Base-by-base conservation (phyloP, 1,140 invertebrate genomes). In the Eubasilissa regina region DNA sequence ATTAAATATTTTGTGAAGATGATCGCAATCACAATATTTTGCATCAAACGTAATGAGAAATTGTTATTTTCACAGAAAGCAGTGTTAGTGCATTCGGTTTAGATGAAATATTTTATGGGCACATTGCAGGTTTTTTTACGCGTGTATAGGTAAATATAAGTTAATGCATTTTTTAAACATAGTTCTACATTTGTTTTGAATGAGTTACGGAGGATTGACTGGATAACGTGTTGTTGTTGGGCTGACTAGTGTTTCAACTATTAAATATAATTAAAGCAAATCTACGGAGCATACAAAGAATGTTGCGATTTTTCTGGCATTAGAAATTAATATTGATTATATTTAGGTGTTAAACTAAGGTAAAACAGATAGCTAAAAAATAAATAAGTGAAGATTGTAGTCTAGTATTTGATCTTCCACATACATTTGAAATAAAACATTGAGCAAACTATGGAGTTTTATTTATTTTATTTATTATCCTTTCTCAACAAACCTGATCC, bases 351-450 rank as follows among this genome's bases (percentile, higher is more conserved):
- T 45, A 66, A 64, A 21, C 60, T 56, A 79, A 79, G 78, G 44
- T 53, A 56, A 79, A 70, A 60, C 72, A 79, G 56, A 79, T 79
- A 79, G 78, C 60, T 72, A 79, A 79, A 66, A 53, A 64, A 58
- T 64, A 79, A 60, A 73, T 51, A 75, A 79, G 44, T 17, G 78
- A 79, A 75, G 78, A 79, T 79, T 79, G 73, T 79, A 79, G 78
- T 79, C 78, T 79, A 79, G 78, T 64, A 79, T 79, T 79, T 79
- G 78, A 79, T 79, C 78, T 79, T 79, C 78, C 78, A 79, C 78
- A 78, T 79, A 79, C 68, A 79, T 79, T 79, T 79, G 73, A 79
- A 79, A 79, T 79, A 78, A 78, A 78, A 78, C 53, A 78, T 78
- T 78, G 55, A 78, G 77, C 68, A 73, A 78, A 78, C 72, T 80